Evolutionary conservation across 2,113 vertebrate genomes (phyloP), one percentile per base, ranked within the genome.

Genomic region (Paradisaea rubra): DNA sequence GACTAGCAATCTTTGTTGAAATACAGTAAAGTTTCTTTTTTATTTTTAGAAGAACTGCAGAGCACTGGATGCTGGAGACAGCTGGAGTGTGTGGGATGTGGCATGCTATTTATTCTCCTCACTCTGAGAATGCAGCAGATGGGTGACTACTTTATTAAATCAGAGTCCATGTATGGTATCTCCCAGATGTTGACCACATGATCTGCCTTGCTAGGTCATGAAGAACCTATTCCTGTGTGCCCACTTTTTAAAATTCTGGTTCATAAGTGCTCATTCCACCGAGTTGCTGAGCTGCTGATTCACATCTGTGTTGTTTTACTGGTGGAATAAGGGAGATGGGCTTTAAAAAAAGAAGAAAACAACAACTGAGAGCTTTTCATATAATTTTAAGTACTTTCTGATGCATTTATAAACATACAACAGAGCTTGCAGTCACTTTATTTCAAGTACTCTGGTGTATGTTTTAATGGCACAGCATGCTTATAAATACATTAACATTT

Each of bases 21-120:
- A 90, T 77, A 88, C 65, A 86, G 81, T 94, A 96, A 97, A 98
- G 96, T 92, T 95, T 88, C 94, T 92, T 82, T 94, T 96, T 97
- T 97, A 96, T 97, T 98, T 97, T 98, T 98, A 98, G 95, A 95
- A 91, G 82, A 97, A 91, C 74, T 96, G 95, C 93, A 77, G 81
- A 96, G 89, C 97, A 94, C 97, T 98, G 97, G 97, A 96, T 98
- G 96, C 95, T 64, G 88, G 89, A 96, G 98, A 98, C 98, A 98
- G 97, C 98, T 98, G 98, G 97, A 97, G 98, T 96, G 97, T 94
- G 98, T 97, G 95, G 98, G 98, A 97, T 80, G 97, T 93, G 97
- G 96, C 88, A 80, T 91, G 94, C 96, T 98, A 98, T 98, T 98
- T 98, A 97, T 98, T 97, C 97, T 95, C 77, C 33, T 94, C 91